phyloP scores from a whole-genome alignment of 2,113 vertebrate genomes.

The Xiphias gladius region DNA sequence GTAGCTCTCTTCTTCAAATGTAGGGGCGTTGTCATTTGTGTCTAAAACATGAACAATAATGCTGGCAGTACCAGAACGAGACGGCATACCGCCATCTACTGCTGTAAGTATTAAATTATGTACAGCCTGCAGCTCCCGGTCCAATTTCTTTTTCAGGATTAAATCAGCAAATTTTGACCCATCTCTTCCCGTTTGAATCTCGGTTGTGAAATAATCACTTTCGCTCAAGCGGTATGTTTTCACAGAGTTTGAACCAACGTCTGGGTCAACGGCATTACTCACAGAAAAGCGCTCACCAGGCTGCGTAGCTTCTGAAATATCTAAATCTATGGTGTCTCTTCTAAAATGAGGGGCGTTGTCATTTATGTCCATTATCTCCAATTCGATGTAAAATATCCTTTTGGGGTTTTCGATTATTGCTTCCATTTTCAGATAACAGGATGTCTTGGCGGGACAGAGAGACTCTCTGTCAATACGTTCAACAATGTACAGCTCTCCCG shows the following conservation, averaged over 20 bases:
- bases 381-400: conserved; percentile 61
- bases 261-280: conserved; percentile 71
- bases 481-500: conserved; percentile 82
- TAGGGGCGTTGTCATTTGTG: conserved; percentile 68
- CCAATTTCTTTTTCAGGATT: conserved; percentile 55
- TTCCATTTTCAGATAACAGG: conserved; percentile 80
- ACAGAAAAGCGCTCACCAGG: conserved; percentile 69
- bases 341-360: conserved; percentile 71
- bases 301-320: conserved; percentile 69
- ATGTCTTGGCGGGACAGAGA: conserved; percentile 58
- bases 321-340: conserved; percentile 59
- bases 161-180: conserved; percentile 62
- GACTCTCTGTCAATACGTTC: conserved; percentile 84
- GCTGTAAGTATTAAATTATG: conserved; percentile 72
- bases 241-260: conserved; percentile 55
- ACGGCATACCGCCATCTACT: conserved; percentile 67
- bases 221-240: conserved; percentile 59
- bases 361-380: conserved; percentile 74
- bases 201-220: conserved; percentile 65
- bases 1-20: conserved; percentile 56
- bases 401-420: conserved; percentile 78
- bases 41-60: conserved; percentile 70
- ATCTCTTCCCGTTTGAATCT: conserved; percentile 69
- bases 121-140: conserved; percentile 67
- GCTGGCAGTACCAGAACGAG: conserved; percentile 64